phyloP scores from a whole-genome alignment of 2,888 invertebrate genomes.

The Amphipoea lucens region DNA sequence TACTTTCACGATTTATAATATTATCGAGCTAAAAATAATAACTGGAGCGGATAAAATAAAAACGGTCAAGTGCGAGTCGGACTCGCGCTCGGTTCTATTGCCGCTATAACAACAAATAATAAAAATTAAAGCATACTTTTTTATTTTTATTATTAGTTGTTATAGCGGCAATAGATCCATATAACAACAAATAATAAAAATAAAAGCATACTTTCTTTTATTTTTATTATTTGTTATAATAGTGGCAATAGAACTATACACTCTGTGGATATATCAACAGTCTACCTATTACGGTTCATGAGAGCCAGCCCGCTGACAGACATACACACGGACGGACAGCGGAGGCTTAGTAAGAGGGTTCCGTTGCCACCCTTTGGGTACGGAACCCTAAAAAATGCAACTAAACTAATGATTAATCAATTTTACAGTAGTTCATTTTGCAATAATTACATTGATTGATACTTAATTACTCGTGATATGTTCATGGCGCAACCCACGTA shows the following conservation, averaged over 20 bases:
- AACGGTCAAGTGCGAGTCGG: background rate
- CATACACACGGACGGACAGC: too few relatives aligned
- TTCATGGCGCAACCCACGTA: constrained; percentile 6
- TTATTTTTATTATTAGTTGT: background rate
- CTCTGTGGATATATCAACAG: background rate
- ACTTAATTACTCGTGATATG: constrained; percentile 18
- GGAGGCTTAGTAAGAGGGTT: too few relatives aligned
- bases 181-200: too few relatives aligned
- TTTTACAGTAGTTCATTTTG: constrained; percentile 5
- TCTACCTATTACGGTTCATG: background rate
- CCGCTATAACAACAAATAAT: too few relatives aligned
- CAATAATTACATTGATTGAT: background rate
- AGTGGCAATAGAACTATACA: background rate
- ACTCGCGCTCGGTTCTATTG: too few relatives aligned
- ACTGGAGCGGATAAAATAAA: constrained; percentile 16
- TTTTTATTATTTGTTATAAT: background rate
- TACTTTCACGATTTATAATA: constrained; percentile 20
- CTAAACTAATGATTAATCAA: constrained; percentile 4
- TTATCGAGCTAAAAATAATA: constrained; percentile 40
- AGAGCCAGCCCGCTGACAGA: background rate
- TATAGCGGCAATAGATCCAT: too few relatives aligned
- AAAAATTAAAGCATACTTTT: too few relatives aligned
- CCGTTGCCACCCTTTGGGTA: too few relatives aligned
- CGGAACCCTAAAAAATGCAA: background rate
- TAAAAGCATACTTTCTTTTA: background rate